Evolutionary conservation across 2,113 vertebrate genomes (phyloP), one percentile per base, ranked within the genome.

Genomic region (Noctilio leporinus): DNA sequence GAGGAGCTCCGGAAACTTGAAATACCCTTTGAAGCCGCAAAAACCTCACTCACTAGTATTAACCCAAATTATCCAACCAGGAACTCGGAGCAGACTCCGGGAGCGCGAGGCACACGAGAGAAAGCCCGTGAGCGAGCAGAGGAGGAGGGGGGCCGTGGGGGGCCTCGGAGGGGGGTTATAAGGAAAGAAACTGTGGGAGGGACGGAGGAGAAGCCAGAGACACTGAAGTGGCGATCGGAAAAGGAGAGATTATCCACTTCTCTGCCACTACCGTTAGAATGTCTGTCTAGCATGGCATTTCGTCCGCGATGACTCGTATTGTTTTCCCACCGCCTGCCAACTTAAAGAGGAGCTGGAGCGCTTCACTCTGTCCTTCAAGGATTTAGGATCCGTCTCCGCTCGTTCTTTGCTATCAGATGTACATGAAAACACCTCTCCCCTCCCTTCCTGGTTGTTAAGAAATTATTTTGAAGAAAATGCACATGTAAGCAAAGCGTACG

Each of bases 1-100:
- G 99, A 98, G 99, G 99, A 99, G 99, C 99, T 98, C 99, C 97
- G 98, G 98, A 99, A 99, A 99, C 98, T 98, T 98, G 98, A 98
- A 98, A 98, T 98, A 98, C 98, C 98, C 99, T 99, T 98, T 99
- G 99, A 99, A 99, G 98, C 99, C 97, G 98, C 98, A 97, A 98
- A 98, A 98, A 98, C 98, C 97, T 98, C 98, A 93, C 98, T 98
- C 98, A 97, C 98, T 98, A 98, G 98, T 97, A 98, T 98, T 98
- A 98, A 98, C 98, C 98, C 97, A 97, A 98, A 98, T 98, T 98
- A 98, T 97, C 98, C 98, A 98, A 98, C 98, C 98, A 98, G 98
- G 97, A 98, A 96, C 98, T 97, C 96, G 96, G 96, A 98, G 98
- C 97, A 94, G 96, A 59, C 95, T 93, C 87, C 7, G 92, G 76